phyloP scores from a whole-genome alignment of 2,888 invertebrate genomes.

The Sarcophaga carnaria region DNA sequence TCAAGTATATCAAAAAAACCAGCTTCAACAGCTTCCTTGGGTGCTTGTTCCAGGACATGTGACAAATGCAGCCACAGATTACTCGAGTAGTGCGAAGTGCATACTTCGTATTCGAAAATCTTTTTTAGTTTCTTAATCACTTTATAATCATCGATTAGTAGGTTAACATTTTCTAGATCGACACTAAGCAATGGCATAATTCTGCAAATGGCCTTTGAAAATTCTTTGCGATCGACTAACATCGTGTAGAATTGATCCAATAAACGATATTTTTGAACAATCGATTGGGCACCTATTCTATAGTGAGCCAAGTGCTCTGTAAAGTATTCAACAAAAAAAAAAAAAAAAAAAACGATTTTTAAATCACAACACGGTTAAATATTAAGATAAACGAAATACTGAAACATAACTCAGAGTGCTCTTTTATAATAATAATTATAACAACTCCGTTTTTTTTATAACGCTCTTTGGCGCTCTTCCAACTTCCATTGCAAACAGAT shows the following conservation, averaged over 20 bases:
- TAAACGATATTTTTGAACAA: constrained; percentile 72
- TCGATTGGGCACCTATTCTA: constrained; percentile 73
- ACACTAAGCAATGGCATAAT: constrained; percentile 74
- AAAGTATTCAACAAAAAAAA: neutral
- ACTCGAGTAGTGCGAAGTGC: constrained; percentile 70
- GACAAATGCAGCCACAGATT: constrained; percentile 77
- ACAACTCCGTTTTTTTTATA: too few species aligned
- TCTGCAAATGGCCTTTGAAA: constrained; percentile 70
- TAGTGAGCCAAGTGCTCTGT: constrained; percentile 49
- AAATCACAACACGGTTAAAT: neutral
- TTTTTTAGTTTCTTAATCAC: constrained; percentile 54
- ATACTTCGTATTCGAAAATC: constrained; percentile 73
- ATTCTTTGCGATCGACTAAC: constrained; percentile 60
- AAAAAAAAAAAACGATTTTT: neutral
- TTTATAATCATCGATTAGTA: constrained; percentile 48
- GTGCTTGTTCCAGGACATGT: constrained; percentile 75
- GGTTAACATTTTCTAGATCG: constrained; percentile 71
- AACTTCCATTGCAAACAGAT: too few species aligned
- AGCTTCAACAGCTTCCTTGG: constrained; percentile 74
- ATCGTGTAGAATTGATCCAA: constrained; percentile 75
- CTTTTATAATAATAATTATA: too few species aligned
- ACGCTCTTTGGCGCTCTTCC: too few species aligned
- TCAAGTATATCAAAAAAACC: constrained; percentile 78
- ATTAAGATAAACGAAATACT: neutral
- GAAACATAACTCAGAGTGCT: too few species aligned